A percentile compares a stretch with the other conserved stretches of the same genome.
These are phyloP conservation scores for Rotaria magnacalcarata DNA, from an alignment of 2,888 invertebrate genomes.

Conservation along the genomic window DNA sequence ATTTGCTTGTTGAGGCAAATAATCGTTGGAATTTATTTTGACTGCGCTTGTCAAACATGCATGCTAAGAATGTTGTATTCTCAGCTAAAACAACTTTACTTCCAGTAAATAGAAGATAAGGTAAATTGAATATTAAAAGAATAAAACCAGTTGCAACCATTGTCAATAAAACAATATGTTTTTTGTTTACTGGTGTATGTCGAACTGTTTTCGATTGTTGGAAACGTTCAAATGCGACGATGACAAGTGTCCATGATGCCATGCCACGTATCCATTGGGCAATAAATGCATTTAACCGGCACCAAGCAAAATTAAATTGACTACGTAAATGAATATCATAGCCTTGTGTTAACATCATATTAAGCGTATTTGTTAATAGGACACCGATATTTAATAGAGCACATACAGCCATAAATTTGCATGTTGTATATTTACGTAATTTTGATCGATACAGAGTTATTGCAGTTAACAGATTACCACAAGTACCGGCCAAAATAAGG, in stretches of 20 bases:
- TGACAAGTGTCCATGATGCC: slow-evolving; percentile 28
- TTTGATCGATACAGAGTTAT: background rate
- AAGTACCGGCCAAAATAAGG: slow-evolving; percentile 8
- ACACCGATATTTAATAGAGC: slow-evolving; percentile 1
- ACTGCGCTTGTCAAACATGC: background rate
- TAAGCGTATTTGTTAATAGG: slow-evolving; percentile 17
- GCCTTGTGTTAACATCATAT: background rate
- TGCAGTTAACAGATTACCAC: background rate
- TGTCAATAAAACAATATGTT: background rate
- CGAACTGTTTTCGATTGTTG: background rate
- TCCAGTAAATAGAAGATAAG: slow-evolving; percentile 16
- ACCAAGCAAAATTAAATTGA: background rate
- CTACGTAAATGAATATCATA: slow-evolving; percentile 19
- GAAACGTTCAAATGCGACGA: slow-evolving; percentile 2
- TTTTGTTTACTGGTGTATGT: background rate
- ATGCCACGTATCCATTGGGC: slow-evolving; percentile 14
- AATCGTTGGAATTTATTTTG: background rate
- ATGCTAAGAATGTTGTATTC: background rate
- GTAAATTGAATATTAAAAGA: slow-evolving; percentile 4
- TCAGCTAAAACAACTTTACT: background rate
- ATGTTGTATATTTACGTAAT: slow-evolving; percentile 20
- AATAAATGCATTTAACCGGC: background rate
- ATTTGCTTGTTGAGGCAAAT: background rate
- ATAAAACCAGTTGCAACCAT: background rate
- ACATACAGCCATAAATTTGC: slow-evolving; percentile 25